phyloP scores from a whole-genome alignment of 2,797 vertebrate species.

The Delichon dasypus region DNA sequence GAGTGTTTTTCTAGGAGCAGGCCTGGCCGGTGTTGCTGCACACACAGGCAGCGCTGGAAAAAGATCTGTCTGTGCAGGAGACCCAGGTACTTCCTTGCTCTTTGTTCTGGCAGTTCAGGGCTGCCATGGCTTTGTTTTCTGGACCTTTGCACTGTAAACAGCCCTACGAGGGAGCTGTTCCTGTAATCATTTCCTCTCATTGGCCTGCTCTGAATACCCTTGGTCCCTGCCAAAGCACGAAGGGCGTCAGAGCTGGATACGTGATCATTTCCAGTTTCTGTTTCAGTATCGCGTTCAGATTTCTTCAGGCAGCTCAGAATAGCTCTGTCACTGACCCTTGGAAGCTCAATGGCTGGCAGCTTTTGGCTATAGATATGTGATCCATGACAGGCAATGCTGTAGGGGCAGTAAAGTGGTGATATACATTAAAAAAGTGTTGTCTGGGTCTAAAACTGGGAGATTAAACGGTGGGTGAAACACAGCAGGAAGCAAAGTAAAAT shows the following conservation, averaged over 20 bases:
- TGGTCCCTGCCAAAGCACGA: neutral
- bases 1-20: neutral
- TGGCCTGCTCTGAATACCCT: neutral
- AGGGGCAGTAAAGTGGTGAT: neutral
- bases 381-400: neutral
- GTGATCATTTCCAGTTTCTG: neutral
- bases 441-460: neutral
- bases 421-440: neutral
- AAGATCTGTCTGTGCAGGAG: neutral
- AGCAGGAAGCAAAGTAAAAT: neutral
- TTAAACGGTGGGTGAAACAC: neutral
- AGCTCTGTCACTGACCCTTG: neutral
- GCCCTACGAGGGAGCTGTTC: neutral
- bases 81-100: accelerated
- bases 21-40: accelerated
- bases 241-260: neutral
- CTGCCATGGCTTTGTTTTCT: neutral
- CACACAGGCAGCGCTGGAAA: neutral
- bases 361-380: neutral
- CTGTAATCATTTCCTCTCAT: neutral
- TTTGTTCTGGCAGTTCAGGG: neutral
- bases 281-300: neutral
- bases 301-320: neutral
- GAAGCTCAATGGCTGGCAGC: neutral
- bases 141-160: neutral